Conservation (phyloP, 1,140 invertebrate genomes). For the Ceratina calcarata region DNA sequence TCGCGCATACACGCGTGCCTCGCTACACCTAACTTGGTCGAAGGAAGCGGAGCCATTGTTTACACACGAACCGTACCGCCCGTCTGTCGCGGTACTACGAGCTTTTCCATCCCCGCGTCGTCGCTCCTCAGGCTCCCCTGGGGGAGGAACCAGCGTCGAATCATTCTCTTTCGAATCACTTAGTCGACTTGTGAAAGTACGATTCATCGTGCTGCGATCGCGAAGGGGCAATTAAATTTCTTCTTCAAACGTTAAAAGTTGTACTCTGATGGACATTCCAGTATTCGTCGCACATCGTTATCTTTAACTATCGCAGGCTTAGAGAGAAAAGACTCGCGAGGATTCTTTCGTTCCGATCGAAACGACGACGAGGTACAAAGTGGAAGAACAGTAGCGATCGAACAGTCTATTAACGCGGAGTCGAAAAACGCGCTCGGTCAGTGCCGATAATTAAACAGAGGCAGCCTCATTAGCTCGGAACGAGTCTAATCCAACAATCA, state of each 20-base stretch:
- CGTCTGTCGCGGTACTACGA: conserved; percentile 74
- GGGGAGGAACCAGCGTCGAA: conserved; percentile 52
- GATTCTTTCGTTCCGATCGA: not conserved
- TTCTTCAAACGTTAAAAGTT: too few relatives aligned
- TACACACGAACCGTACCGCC: conserved; percentile 70
- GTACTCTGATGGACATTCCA: too few relatives aligned
- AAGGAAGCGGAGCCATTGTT: conserved; percentile 75
- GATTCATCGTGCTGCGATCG: conserved; percentile 46
- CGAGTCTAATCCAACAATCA: not conserved
- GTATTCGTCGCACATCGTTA: too few relatives aligned
- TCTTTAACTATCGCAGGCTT: too few relatives aligned
- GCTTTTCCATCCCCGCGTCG: conserved; percentile 35
- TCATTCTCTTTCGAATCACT: conserved; percentile 18
- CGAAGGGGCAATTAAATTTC: too few relatives aligned
- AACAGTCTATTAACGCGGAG: not conserved
- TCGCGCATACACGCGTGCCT: conserved; percentile 62
- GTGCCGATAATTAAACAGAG: conserved; percentile 13
- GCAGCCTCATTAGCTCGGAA: not conserved
- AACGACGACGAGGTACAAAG: not conserved
- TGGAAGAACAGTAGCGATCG: not conserved
- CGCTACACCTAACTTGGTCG: conserved; percentile 65
- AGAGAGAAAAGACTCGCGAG: not conserved
- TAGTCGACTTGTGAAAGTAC: not conserved
- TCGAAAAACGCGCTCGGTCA: too few relatives aligned
- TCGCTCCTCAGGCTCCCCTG: conserved; percentile 25